Conservation (phyloP, 2,797 vertebrate genomes). For the Notamacropus eugenii region DNA sequence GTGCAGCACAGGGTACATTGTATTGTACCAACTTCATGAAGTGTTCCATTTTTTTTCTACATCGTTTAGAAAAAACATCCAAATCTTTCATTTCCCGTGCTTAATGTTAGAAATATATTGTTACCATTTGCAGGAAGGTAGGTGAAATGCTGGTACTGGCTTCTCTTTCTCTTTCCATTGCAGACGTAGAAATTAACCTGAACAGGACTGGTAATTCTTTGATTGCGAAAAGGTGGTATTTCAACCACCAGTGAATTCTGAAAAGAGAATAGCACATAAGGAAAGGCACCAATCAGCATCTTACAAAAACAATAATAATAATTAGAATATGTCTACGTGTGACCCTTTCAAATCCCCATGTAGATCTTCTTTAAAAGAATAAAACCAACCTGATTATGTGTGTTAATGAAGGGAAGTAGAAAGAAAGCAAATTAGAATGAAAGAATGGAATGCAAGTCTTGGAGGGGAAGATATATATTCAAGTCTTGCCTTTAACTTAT, state of each 20-base stretch:
- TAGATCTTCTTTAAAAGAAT: background rate
- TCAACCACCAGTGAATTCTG: conserved; percentile 93
- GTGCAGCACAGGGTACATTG: background rate
- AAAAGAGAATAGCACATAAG: conserved; percentile 5
- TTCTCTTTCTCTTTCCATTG: conserved; percentile 98
- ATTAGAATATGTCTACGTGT: background rate
- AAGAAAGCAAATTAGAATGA: background rate
- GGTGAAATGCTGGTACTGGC: conserved; percentile 97
- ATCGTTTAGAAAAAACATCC: conserved; percentile 61
- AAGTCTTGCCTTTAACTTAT: background rate
- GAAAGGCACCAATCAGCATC: conserved; percentile 55
- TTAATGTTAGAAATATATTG: conserved; percentile 70
- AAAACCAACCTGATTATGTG: background rate
- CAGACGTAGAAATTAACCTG: conserved; percentile 98
- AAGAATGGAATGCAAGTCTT: background rate
- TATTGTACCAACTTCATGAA: background rate
- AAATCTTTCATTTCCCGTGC: conserved; percentile 48
- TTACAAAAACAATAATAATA: background rate
- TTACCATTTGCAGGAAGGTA: conserved; percentile 97
- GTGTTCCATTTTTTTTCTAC: background rate
- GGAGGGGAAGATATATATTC: background rate
- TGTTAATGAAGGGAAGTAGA: background rate
- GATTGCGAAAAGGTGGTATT: conserved; percentile 95
- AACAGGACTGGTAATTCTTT: conserved; percentile 93
- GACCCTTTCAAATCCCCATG: background rate